Evolutionary conservation across 2,888 invertebrate genomes (phyloP), one percentile per base, ranked within the genome.

Genomic region (Teleiodes luculella): DNA sequence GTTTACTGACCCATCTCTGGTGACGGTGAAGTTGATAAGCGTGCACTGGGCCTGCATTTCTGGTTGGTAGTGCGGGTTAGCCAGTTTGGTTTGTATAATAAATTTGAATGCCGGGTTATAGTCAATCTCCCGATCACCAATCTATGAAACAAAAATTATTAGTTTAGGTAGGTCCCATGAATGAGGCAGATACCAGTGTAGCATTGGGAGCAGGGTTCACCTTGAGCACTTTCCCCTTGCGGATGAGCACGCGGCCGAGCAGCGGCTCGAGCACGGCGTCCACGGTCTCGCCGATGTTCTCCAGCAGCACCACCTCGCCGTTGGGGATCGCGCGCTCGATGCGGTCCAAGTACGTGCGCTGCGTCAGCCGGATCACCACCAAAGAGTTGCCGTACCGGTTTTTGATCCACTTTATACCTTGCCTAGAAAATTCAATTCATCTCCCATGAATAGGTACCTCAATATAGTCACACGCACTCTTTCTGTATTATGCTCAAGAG

Each of bases 1-100:
- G 13, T n/a, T 31, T 28, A 43, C 73, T 74, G 62, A 88, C 78
- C 97, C 98, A 78, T 98, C 97, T 70, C 93, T 92, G 0, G 98
- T 98, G 1, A 98, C 98, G 1, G 98, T 98, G 71, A 98, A 98
- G 83, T 98, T 98, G 59, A 98, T 97, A 13, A 98, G 91, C 0
- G 98, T 98, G 6, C 97, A 95, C 85, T 98, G 98, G 0, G 98
- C 98, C 83, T 98, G 98, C 93, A 98, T 96, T 86, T 98, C 98
- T 0, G 98, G 98, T 74, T 98, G 97, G 77, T 97, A 98, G 85
- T 98, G 98, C 0, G 98, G 98, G 86, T 98, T 98, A 0, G 96
- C 97, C 57, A 98, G 83, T 83, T 98, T 98, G 0, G 98, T 98
- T 76, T 98, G 98, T 0, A 98, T 79, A 60, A 98, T 93, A 3